These are phyloP conservation scores for Leptopilina boulardi DNA, from an alignment of 1,140 invertebrate genomes.

Conservation along the genomic window DNA sequence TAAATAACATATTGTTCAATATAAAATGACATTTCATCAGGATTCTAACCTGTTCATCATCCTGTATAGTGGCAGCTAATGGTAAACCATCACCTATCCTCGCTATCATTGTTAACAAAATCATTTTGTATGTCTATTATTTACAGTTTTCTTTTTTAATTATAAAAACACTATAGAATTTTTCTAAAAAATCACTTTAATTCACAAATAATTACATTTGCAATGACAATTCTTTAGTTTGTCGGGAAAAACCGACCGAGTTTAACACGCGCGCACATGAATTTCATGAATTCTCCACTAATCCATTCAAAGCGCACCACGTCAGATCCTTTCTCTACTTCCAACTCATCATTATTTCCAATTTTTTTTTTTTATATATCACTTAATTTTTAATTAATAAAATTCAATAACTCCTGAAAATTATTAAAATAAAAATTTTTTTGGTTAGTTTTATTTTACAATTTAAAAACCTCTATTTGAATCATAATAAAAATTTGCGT, in stretches of 20 bases:
- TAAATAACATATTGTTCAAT: slow-evolving; percentile 34
- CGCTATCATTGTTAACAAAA: slow-evolving; percentile 97
- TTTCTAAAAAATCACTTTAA: slow-evolving; percentile 7
- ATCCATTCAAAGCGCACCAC: slow-evolving; percentile 64
- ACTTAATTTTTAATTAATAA: neutral
- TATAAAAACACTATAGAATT: neutral
- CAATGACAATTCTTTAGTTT: neutral
- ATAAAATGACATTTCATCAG: slow-evolving; percentile 57
- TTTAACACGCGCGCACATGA: slow-evolving; percentile 30
- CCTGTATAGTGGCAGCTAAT: slow-evolving; percentile 97
- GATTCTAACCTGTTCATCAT: slow-evolving; percentile 93
- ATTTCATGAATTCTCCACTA: slow-evolving; percentile 54
- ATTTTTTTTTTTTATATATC: neutral
- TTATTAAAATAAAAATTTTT: neutral
- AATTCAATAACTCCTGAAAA: neutral
- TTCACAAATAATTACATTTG: slow-evolving; percentile 3
- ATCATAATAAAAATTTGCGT: slow-evolving; percentile 18
- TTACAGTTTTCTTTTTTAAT: neutral
- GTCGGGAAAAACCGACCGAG: slow-evolving; percentile 11
- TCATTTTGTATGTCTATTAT: slow-evolving; percentile 81
- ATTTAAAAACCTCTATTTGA: neutral
- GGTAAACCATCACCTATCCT: slow-evolving; percentile 95
- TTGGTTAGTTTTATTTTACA: neutral
- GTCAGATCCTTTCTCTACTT: slow-evolving; percentile 62
- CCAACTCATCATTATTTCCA: slow-evolving; percentile 58